These are phyloP conservation scores for Semnopithecus entellus DNA, from an alignment of 2,113 vertebrate genomes.

Conservation along the genomic window DNA sequence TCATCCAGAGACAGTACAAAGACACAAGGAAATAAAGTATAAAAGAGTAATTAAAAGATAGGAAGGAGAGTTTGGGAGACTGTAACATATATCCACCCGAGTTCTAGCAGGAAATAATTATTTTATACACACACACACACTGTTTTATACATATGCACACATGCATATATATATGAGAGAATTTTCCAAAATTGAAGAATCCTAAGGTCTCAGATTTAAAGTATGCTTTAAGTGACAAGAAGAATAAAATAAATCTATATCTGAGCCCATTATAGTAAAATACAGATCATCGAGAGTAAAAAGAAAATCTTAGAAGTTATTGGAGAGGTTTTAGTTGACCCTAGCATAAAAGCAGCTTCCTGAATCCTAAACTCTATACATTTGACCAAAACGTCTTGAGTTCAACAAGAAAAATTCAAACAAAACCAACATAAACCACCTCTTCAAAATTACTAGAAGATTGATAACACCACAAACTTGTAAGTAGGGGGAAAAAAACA, in stretches of 20 bases:
- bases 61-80: background rate
- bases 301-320: background rate
- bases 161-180: background rate
- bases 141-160: background rate
- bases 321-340: background rate
- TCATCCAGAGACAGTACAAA: background rate
- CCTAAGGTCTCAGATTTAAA: background rate
- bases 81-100: background rate
- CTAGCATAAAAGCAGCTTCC: background rate
- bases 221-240: background rate
- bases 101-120: background rate
- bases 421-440: background rate
- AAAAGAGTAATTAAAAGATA: background rate
- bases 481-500: background rate
- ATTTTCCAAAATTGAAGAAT: background rate
- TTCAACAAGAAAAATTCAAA: background rate
- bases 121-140: background rate
- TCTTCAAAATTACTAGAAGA: conserved; percentile 10
- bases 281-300: background rate
- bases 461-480: background rate
- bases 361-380: background rate
- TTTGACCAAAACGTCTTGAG: background rate
- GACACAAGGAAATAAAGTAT: background rate
- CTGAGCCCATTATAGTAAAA: background rate
- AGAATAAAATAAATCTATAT: background rate